Percentiles rank a stretch among this genome's conserved stretches.
Evolutionary conservation across 2,888 invertebrate genomes (phyloP).

Genomic region (Apomyelois bistriatella): DNA sequence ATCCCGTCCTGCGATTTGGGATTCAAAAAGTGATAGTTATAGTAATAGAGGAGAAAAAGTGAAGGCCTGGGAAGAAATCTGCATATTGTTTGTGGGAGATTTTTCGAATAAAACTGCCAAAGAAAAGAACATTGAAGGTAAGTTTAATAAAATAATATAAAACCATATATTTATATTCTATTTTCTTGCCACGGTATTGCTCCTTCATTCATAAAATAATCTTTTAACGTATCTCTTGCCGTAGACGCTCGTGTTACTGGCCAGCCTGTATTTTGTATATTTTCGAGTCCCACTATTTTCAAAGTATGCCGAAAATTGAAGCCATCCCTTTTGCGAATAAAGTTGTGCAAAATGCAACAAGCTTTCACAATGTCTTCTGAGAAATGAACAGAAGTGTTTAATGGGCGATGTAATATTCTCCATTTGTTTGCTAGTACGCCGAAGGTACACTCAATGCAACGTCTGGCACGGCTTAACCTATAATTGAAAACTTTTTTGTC

Average conservation of each 20-base stretch:
- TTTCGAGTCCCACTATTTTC: constrained; percentile 24
- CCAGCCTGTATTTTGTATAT: constrained; percentile 24
- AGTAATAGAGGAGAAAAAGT: constrained; percentile 27
- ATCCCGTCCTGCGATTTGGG: constrained; percentile 29
- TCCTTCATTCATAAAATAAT: constrained; percentile 30
- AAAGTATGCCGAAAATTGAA: constrained; percentile 23
- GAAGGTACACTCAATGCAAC: constrained; percentile 18
- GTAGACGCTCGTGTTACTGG: constrained; percentile 22
- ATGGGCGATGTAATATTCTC: constrained; percentile 24
- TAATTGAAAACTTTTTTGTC: constrained; percentile 25
- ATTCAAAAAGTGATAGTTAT: constrained; percentile 26
- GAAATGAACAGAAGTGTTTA: not conserved
- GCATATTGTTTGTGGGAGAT: constrained; percentile 24
- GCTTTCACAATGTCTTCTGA: not conserved
- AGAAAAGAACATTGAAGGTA: constrained; percentile 29
- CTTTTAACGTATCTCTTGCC: constrained; percentile 26
- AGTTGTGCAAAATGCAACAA: not conserved
- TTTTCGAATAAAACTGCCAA: constrained; percentile 25
- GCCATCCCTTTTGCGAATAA: constrained; percentile 7
- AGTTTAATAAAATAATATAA: constrained; percentile 25
- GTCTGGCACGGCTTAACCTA: constrained; percentile 13
- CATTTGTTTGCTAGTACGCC: constrained; percentile 23
- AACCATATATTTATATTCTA: constrained; percentile 26
- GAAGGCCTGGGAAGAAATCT: constrained; percentile 30
- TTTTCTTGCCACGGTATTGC: constrained; percentile 28